These are phyloP conservation scores for Acanthornis magna DNA, from an alignment of 2,797 vertebrate species.

Conservation along the genomic window DNA sequence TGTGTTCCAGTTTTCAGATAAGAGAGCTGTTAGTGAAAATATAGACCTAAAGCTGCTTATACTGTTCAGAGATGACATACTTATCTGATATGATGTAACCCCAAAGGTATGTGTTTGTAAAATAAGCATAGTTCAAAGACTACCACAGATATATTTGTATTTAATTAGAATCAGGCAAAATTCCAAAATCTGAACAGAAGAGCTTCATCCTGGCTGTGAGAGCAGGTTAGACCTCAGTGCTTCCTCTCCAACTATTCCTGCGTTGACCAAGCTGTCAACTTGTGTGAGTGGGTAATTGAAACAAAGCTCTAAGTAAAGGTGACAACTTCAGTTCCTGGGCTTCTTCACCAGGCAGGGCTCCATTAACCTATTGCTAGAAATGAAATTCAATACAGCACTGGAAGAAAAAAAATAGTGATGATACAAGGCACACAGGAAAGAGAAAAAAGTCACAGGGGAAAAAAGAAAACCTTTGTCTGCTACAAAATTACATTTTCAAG, in stretches of 20 bases:
- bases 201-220: not conserved
- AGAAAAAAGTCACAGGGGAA: not conserved
- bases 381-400: not conserved
- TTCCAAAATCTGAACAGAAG: conserved; percentile 49
- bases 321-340: not conserved
- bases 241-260: not conserved
- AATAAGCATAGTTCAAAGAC: conserved; percentile 68
- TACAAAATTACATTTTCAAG: not conserved
- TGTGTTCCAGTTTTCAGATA: conserved; percentile 62
- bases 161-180: conserved; percentile 68
- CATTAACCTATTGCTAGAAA: not conserved
- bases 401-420: not conserved
- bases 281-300: not conserved
- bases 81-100: conserved; percentile 71
- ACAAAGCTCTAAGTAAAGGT: not conserved
- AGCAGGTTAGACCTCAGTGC: not conserved
- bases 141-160: conserved; percentile 60
- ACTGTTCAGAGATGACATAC: conserved; percentile 55
- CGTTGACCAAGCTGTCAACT: not conserved
- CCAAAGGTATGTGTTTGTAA: conserved; percentile 62
- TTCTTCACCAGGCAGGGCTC: not conserved
- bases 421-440: not conserved
- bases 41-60: conserved; percentile 55
- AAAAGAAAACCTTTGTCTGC: not conserved
- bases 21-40: conserved; percentile 63